These are phyloP conservation scores for Sapayoa aenigma DNA, from an alignment of 2,113 vertebrate species.

Conservation along the genomic window DNA sequence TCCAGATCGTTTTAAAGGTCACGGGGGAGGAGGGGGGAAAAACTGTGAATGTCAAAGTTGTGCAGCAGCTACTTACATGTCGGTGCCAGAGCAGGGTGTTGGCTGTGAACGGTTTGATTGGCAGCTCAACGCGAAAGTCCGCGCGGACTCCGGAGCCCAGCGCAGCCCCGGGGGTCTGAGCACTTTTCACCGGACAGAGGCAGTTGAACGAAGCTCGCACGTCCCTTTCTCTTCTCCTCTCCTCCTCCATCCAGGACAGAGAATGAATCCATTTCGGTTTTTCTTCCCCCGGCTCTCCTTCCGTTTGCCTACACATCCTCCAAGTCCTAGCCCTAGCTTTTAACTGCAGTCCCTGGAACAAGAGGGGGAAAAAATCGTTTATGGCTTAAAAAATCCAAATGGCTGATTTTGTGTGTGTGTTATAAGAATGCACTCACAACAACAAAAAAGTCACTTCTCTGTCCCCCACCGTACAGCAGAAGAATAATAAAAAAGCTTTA, in stretches of 20 bases:
- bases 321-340: conserved; percentile 80
- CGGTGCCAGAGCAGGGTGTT: conserved; percentile 80
- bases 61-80: conserved; percentile 86
- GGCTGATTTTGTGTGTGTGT: conserved; percentile 85
- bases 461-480: conserved; percentile 92
- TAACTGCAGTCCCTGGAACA: conserved; percentile 90
- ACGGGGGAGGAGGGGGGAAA: conserved; percentile 38
- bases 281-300: conserved; percentile 70
- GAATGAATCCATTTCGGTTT: conserved; percentile 77
- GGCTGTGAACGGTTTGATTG: conserved; percentile 83
- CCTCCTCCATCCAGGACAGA: conserved; percentile 70
- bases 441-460: conserved; percentile 99
- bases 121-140: conserved; percentile 78
- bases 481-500: conserved; percentile 95
- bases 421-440: conserved; percentile 98
- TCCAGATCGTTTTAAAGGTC: conserved; percentile 71
- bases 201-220: conserved; percentile 57
- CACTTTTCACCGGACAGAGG: conserved; percentile 71
- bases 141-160: conserved; percentile 60
- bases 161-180: conserved; percentile 60
- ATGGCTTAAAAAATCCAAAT: conserved; percentile 95
- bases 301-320: conserved; percentile 76
- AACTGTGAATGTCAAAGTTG: conserved; percentile 80
- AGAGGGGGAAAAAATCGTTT: conserved; percentile 91
- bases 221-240: conserved; percentile 58